These are phyloP conservation scores for Malurus splendens DNA, from an alignment of 2,797 vertebrate species.

Conservation along the genomic window DNA sequence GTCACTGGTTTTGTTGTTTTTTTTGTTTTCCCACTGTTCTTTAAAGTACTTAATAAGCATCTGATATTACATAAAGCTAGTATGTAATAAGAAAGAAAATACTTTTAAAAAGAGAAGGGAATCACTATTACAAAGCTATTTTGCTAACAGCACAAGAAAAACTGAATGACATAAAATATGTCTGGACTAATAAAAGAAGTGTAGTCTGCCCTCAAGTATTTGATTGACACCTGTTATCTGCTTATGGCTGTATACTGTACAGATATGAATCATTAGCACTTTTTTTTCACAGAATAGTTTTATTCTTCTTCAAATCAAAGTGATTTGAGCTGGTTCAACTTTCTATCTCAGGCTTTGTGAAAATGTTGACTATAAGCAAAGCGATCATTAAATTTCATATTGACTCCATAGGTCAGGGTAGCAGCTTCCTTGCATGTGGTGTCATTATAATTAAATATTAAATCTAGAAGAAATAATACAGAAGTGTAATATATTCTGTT, in stretches of 20 bases:
- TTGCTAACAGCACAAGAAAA: neutral
- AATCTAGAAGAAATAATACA: neutral
- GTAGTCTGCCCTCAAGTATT: neutral
- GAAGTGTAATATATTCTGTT: neutral
- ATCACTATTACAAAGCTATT: neutral
- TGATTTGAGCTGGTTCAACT: neutral
- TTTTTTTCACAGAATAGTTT: neutral
- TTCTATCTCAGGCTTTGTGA: neutral
- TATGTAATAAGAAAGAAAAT: neutral
- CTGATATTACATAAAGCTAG: neutral
- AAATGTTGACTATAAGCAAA: neutral
- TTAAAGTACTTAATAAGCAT: neutral
- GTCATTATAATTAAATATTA: neutral
- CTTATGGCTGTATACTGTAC: neutral
- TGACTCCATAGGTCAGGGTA: neutral
- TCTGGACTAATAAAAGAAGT: neutral
- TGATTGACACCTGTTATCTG: neutral
- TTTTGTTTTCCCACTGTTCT: neutral
- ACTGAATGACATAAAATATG: neutral
- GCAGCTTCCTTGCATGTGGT: neutral
- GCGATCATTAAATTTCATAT: neutral
- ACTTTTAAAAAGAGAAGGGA: neutral
- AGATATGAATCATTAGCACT: neutral
- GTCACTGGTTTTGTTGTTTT: neutral
- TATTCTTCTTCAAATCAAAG: neutral